phyloP scores from a whole-genome alignment of 2,113 vertebrate genomes.

The Charina bottae region DNA sequence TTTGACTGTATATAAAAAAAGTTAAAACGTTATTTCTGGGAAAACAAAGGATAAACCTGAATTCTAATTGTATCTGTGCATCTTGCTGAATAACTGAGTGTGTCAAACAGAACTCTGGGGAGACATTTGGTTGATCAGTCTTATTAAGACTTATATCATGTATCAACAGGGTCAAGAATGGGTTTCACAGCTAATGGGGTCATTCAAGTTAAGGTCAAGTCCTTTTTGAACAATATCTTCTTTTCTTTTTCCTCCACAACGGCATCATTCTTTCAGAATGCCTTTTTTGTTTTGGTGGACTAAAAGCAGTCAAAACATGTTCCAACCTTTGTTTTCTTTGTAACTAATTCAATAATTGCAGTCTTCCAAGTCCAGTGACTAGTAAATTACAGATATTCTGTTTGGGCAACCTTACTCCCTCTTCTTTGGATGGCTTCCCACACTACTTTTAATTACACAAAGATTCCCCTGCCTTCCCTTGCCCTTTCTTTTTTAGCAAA shows the following conservation, averaged over 20 bases:
- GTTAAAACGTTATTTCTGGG: neutral
- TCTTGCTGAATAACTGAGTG: neutral
- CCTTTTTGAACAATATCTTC: neutral
- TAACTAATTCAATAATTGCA: neutral
- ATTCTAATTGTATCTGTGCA: neutral
- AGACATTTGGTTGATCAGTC: neutral
- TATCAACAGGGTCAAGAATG: neutral
- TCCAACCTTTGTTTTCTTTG: neutral
- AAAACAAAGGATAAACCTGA: neutral
- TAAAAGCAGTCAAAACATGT: neutral
- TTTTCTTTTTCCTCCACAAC: neutral
- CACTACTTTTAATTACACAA: neutral
- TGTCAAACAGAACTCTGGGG: neutral
- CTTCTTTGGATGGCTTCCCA: neutral
- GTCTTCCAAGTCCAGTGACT: neutral
- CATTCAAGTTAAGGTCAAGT: neutral
- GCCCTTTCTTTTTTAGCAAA: no score
- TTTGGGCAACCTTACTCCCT: neutral
- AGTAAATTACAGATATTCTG: neutral
- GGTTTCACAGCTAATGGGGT: neutral
- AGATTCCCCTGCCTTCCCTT: neutral
- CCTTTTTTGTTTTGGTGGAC: neutral
- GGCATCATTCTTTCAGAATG: neutral
- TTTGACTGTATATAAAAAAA: neutral
- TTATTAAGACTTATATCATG: neutral